Conservation (phyloP, 2,888 invertebrate species). For the Drosophila phalerata region DNA sequence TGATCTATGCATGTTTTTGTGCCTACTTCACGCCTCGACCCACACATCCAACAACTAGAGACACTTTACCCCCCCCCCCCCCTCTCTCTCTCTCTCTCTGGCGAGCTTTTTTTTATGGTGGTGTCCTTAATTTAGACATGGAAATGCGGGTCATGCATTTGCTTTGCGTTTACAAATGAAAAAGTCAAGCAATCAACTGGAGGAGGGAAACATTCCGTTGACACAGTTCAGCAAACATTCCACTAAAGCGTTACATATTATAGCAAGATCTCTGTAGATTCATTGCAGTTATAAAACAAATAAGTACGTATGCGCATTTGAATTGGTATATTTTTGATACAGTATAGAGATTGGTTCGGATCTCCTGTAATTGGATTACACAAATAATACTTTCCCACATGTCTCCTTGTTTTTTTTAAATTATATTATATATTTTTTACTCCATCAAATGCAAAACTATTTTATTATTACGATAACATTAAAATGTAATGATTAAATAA, state of each 20-base stretch:
- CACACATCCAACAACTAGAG: constrained; percentile 48
- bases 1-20: constrained; percentile 69
- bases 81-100: too few species aligned
- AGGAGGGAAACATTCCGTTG: constrained; percentile 21
- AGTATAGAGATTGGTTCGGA: neutral
- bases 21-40: constrained; percentile 64
- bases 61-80: constrained; percentile 42
- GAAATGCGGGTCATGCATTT: constrained; percentile 73
- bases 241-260: constrained; percentile 13
- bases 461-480: too few species aligned
- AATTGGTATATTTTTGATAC: neutral
- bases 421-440: too few species aligned
- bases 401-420: too few species aligned
- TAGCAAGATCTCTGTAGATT: constrained; percentile 13
- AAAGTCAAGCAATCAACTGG: constrained; percentile 37
- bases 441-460: too few species aligned
- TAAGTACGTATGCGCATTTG: too few species aligned
- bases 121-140: constrained; percentile 78
- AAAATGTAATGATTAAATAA: too few species aligned
- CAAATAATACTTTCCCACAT: too few species aligned
- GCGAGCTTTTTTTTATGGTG: constrained; percentile 72
- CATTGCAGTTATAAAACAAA: neutral
- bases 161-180: constrained; percentile 32
- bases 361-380: neutral
- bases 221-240: constrained; percentile 39